Base-by-base conservation (phyloP, 1,140 invertebrate genomes). In the Anoplophora glabripennis region DNA sequence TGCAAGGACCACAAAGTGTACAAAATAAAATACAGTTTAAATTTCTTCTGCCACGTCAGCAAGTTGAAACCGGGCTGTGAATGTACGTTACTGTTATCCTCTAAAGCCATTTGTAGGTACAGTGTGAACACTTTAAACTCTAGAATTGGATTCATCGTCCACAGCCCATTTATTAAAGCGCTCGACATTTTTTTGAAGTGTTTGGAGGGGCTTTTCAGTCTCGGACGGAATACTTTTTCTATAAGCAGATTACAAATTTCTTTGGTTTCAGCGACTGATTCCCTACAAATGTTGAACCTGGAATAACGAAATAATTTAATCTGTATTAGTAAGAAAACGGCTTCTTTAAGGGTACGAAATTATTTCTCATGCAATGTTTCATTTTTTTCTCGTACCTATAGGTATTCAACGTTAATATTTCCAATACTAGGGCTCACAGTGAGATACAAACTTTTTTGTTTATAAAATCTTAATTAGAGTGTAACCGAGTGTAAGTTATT, bases 211-310 rank as follows among this genome's bases (percentile, higher is more conserved):
- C 56, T 58, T 36, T 57, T 51, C 3, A 72, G 38, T 36, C 61
- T 42, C 7, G 59, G 58, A 35, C 41, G 52, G 18, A 75, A 59
- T 8, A 67, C 28, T 38, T 58, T 61, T 0, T 65, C 36, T 7
- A 68, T 52, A 18, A 76, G 33, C 42, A 63, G 41, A 3, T 68
- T 33, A 45, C 74, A 75, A 28, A 74, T 71, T 51, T 63, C 63
- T 42, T 46, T 56, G 1, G 73, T 75, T 66, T 76, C 74, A 45
- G 66, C 61, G 4, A 73, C 55, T 7, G 69, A 69, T 44, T 69
- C 68, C 37, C 70, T 55, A 48, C 73, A 75, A 12, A 76, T 67
- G 49, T 75, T 75, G 53, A 70, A 75, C 35, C 72, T 74, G 33
- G 40, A 74, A 70, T 40, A 36, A 36, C n/a, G n/a, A n/a, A 35